Evolutionary conservation across 2,797 vertebrate species (phyloP), one percentile per base, ranked within the genome.

Genomic region (Naso thynnoides): DNA sequence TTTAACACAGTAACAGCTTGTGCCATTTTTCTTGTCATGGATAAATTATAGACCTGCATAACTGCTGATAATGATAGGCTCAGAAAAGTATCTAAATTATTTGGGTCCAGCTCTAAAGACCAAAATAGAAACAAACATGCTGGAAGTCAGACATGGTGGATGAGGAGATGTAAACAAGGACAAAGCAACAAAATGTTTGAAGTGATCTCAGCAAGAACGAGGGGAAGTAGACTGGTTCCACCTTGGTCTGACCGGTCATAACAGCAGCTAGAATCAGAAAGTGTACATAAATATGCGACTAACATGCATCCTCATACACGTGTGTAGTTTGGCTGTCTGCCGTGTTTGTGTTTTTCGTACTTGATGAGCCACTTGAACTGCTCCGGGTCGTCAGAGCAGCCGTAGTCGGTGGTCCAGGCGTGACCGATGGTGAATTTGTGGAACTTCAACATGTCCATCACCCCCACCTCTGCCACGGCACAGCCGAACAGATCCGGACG

Each of bases 401-500:
- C 94, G 6, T 94, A 95, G 83, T 95, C 95, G 0, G 93, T 94
- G 80, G 95, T 95, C 95, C 95, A 95, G 67, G 95, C 95, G 8
- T 95, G 94, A 38, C 95, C 95, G 19, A 95, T 95, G 88, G 95
- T 95, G 85, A 94, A 95, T 27, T 93, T 93, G 81, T 95, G 95
- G 72, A 95, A 95, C 87, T 95, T 94, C 11, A 95, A 83, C 94
- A 95, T 94, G 77, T 95, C 95, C 94, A 95, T 93, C 59, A 95
- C 95, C 0, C 94, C 94, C 2, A 95, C 95, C 64, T 95, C 89
- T 0, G 93, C 93, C 49, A 95, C 92, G 0, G 88, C 94, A 8
- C 94, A 95, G 49, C 94, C 94, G 0, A 90, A 95, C 77, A 95
- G 93, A 33, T 95, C 93, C 0, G 95, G 95, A 3, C 87, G 87